These are phyloP conservation scores for Calypte anna DNA, from an alignment of 2,113 vertebrate genomes.

Conservation along the genomic window DNA sequence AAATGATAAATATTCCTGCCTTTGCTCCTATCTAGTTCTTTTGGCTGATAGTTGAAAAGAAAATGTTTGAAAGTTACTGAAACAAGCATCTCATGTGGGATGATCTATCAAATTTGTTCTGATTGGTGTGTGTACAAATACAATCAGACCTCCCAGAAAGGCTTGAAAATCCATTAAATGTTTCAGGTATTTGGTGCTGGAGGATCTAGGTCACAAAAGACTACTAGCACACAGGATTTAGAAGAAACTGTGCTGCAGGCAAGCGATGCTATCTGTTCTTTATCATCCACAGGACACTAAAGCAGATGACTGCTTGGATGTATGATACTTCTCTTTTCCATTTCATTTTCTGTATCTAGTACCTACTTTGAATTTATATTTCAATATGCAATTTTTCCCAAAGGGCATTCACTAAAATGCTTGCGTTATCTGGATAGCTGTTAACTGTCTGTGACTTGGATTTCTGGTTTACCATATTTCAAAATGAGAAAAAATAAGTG, in stretches of 20 bases:
- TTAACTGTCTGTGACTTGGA: not conserved
- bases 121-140: not conserved
- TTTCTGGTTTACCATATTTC: not conserved
- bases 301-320: not conserved
- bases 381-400: not conserved
- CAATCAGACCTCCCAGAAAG: not conserved
- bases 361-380: not conserved
- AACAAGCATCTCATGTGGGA: not conserved
- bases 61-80: not conserved
- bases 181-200: not conserved
- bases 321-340: not conserved
- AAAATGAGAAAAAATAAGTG: not conserved
- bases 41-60: not conserved
- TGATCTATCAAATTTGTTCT: not conserved
- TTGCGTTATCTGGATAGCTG: not conserved
- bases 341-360: not conserved
- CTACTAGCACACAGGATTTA: not conserved
- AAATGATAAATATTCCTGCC: not conserved
- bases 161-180: not conserved
- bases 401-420: not conserved
- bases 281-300: not conserved
- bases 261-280: conserved; percentile 40
- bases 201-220: not conserved
- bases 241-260: not conserved
- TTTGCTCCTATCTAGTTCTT: not conserved